Evolutionary conservation across 2,797 vertebrate species (phyloP).

Genomic region (Aldrovandia affinis): DNA sequence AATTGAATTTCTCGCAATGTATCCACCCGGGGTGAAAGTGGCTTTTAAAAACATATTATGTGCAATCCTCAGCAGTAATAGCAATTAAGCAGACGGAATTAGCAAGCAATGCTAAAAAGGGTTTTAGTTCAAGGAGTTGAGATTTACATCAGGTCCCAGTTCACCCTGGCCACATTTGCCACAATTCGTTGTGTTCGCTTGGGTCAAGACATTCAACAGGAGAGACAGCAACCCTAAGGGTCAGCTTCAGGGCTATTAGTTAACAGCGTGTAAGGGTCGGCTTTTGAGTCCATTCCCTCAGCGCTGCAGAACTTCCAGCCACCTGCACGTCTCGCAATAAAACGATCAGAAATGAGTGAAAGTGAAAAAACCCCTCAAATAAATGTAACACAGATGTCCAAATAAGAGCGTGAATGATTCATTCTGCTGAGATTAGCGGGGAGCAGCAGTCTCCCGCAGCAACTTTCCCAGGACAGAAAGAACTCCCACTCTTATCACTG

Average conservation of each 20-base stretch:
- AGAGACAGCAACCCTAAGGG: background rate
- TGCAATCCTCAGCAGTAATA: background rate
- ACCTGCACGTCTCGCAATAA: conserved; percentile 86
- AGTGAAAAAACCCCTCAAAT: conserved; percentile 65
- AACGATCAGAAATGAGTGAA: conserved; percentile 83
- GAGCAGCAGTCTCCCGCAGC: conserved; percentile 83
- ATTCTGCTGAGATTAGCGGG: conserved; percentile 85
- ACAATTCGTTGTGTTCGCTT: conserved; percentile 14
- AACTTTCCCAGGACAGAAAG: conserved; percentile 91
- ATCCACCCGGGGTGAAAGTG: background rate
- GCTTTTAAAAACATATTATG: background rate
- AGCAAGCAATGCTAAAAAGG: background rate
- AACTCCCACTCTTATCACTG: conserved; percentile 89
- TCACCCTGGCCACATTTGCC: background rate
- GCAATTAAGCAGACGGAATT: background rate
- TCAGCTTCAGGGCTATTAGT: conserved; percentile 7
- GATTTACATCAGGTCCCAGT: background rate
- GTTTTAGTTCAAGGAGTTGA: background rate
- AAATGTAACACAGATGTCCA: conserved; percentile 87
- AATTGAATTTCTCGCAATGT: background rate
- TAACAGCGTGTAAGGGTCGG: background rate
- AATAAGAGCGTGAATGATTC: conserved; percentile 85
- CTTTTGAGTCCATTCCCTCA: conserved; percentile 16
- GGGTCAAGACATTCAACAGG: background rate
- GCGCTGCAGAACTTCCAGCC: conserved; percentile 64